Percentiles rank a stretch among this genome's conserved stretches.
Conservation (phyloP, 2,888 invertebrate species). For the Dione vanillae region DNA sequence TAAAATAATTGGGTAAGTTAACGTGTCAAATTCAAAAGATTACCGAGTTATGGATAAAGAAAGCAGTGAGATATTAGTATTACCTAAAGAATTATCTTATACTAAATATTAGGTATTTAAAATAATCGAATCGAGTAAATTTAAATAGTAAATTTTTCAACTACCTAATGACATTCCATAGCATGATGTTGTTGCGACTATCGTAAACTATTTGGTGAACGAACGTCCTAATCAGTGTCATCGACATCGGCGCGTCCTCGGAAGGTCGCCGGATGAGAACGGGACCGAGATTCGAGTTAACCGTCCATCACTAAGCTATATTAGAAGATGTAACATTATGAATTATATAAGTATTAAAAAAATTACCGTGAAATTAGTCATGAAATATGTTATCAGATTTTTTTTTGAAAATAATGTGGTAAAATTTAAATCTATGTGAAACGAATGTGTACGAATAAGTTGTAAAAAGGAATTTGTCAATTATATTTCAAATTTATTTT, state of each 20-base stretch:
- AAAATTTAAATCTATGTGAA: neutral
- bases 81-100: no score
- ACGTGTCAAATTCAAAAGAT: neutral
- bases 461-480: no score
- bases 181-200: neutral
- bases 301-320: conserved; percentile 20
- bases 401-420: neutral
- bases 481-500: neutral
- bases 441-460: neutral
- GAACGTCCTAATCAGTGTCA: conserved; percentile 55
- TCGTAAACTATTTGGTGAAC: conserved; percentile 31
- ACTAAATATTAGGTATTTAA: neutral
- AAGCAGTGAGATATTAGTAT: neutral
- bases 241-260: conserved; percentile 65
- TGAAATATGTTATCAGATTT: neutral
- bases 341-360: neutral
- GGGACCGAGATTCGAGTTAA: conserved; percentile 51
- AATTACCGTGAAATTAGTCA: neutral
- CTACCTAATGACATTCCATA: neutral
- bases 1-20: conserved; percentile 19
- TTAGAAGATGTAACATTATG: neutral
- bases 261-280: conserved; percentile 59
- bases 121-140: neutral
- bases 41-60: neutral
- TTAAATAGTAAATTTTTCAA: neutral